Evolutionary conservation across 2,888 invertebrate species (phyloP).

Genomic region (Willowsia nigromaculata): DNA sequence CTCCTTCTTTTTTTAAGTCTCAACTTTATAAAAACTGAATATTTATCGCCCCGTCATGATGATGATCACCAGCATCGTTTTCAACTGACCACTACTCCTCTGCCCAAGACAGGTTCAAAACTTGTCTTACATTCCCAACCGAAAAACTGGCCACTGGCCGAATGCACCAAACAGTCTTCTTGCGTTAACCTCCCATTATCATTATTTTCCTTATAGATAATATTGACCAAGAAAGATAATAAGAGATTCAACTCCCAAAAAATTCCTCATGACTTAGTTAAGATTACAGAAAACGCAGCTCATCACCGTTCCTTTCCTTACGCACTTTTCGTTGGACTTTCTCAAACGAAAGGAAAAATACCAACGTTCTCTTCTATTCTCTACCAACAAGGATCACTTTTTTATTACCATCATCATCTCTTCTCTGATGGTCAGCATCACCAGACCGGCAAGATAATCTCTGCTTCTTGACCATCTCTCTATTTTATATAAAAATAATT

Average conservation of each 20-base stretch:
- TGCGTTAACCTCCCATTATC: neutral
- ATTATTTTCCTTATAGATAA: too few species aligned
- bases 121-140: slow-evolving; percentile 26
- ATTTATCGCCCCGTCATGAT: slow-evolving; percentile 45
- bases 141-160: too few species aligned
- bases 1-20: neutral
- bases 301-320: slow-evolving; percentile 60
- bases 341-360: slow-evolving; percentile 68
- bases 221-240: slow-evolving; percentile 41
- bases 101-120: neutral
- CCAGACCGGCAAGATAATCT: neutral
- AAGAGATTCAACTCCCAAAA: slow-evolving; percentile 46
- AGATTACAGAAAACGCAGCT: slow-evolving; percentile 32
- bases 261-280: slow-evolving; percentile 69
- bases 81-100: slow-evolving; percentile 54
- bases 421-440: neutral
- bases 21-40: slow-evolving; percentile 37
- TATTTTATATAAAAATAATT: slow-evolving; percentile 53
- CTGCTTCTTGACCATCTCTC: neutral
- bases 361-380: too few species aligned
- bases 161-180: neutral
- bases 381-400: slow-evolving; percentile 30
- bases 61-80: slow-evolving; percentile 4
- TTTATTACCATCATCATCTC: slow-evolving; percentile 36
- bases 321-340: slow-evolving; percentile 72